A percentile compares a stretch with the other conserved stretches of the same genome.
phyloP scores from a whole-genome alignment of 1,140 invertebrate species.

The Brachionus sp. region DNA sequence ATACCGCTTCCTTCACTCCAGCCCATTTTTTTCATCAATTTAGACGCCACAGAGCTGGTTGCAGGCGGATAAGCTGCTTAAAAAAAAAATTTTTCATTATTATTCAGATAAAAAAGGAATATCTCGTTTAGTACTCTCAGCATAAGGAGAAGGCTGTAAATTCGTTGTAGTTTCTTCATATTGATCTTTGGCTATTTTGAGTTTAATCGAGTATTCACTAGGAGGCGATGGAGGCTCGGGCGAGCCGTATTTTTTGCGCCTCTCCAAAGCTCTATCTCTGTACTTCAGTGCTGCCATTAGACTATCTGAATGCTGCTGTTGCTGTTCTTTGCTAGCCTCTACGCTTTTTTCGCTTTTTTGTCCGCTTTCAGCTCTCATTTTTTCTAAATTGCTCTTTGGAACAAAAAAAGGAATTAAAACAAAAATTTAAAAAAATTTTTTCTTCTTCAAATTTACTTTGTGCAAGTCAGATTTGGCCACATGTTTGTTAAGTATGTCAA shows the following conservation, averaged over 20 bases:
- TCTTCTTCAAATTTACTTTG: slow-evolving; percentile 63
- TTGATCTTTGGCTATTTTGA: slow-evolving; percentile 48
- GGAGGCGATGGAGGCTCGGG: slow-evolving; percentile 66
- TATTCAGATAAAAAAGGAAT: too few relatives aligned
- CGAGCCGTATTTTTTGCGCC: slow-evolving; percentile 86
- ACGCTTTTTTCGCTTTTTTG: background rate
- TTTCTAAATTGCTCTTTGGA: slow-evolving; percentile 39
- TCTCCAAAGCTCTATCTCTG: slow-evolving; percentile 90
- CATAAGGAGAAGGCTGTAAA: background rate
- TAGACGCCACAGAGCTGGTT: slow-evolving; percentile 51
- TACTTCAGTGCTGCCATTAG: slow-evolving; percentile 61
- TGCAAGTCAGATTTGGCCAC: slow-evolving; percentile 88
- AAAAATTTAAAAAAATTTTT: background rate
- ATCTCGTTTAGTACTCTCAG: background rate
- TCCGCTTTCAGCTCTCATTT: background rate
- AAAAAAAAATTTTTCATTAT: too few relatives aligned
- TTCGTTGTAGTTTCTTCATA: background rate
- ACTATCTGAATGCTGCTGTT: background rate
- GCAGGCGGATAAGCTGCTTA: too few relatives aligned
- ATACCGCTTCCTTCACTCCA: slow-evolving; percentile 93
- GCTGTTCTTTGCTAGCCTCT: background rate
- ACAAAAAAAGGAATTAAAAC: background rate
- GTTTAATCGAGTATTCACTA: background rate
- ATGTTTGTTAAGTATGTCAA: slow-evolving; percentile 83
- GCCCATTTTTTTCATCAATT: slow-evolving; percentile 94